These are phyloP conservation scores for Anguilla japonica DNA, from an alignment of 2,113 vertebrate species.

Conservation along the genomic window DNA sequence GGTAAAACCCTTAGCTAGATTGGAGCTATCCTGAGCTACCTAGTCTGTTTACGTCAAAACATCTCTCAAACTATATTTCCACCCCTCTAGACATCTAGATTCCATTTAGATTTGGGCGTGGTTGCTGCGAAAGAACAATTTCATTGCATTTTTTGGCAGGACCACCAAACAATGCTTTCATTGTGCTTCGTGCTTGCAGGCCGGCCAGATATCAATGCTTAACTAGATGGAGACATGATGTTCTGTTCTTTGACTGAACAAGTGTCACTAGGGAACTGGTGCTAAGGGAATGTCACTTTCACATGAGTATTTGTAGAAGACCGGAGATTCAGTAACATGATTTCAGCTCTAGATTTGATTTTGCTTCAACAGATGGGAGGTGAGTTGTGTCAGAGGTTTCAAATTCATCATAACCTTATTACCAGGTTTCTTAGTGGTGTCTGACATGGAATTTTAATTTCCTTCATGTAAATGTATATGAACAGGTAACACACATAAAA, in stretches of 20 bases:
- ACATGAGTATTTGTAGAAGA: not conserved
- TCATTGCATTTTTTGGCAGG: slow-evolving; percentile 41
- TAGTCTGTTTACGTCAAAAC: no score
- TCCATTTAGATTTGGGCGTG: no score
- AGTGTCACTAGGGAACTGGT: not conserved
- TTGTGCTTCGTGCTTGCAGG: slow-evolving; percentile 31
- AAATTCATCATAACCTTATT: no score
- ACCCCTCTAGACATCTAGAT: no score
- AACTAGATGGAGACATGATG: slow-evolving; percentile 28
- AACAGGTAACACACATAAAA: no score
- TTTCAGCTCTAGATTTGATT: not conserved
- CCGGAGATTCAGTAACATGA: not conserved
- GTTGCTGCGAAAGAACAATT: slow-evolving; percentile 10
- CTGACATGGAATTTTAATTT: no score
- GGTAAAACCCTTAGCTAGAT: no score
- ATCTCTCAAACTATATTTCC: no score
- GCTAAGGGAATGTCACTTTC: not conserved
- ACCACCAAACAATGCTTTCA: slow-evolving; percentile 40
- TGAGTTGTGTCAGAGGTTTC: no score
- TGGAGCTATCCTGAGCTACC: no score
- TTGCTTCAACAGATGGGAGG: not conserved
- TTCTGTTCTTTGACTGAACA: slow-evolving; percentile 14
- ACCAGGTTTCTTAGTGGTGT: no score
- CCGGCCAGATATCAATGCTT: slow-evolving; percentile 28
- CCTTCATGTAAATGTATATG: no score